Percentiles rank a stretch among this genome's conserved stretches.
phyloP scores from a whole-genome alignment of 2,888 invertebrate genomes.

The Eurois occulta region DNA sequence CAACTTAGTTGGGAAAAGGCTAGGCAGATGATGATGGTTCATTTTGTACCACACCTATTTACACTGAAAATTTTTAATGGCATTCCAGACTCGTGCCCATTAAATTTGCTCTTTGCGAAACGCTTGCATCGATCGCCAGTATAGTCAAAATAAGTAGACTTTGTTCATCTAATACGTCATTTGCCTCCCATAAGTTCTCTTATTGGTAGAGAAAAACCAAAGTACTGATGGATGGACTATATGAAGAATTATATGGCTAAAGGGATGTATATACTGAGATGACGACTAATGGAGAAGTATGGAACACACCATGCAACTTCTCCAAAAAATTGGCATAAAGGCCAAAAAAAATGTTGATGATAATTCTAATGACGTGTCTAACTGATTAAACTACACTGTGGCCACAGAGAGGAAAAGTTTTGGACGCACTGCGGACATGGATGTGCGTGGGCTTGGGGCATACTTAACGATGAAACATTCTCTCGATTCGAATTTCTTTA shows the following conservation, averaged over 20 bases:
- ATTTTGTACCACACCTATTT: constrained; percentile 13
- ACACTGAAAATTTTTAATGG: not conserved
- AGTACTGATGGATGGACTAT: not conserved
- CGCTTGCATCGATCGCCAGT: not conserved
- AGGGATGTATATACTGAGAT: not conserved
- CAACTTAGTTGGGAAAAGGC: too few species aligned
- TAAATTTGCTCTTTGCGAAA: not conserved
- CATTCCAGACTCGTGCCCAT: not conserved
- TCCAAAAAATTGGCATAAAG: not conserved
- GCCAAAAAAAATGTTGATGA: not conserved
- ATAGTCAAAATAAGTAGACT: not conserved
- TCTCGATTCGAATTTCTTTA: not conserved
- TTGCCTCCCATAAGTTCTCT: not conserved
- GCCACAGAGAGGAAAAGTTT: not conserved
- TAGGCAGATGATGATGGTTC: too few species aligned
- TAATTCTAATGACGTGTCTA: not conserved
- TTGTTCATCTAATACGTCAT: not conserved
- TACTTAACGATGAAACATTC: constrained; percentile 2
- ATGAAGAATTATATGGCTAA: not conserved
- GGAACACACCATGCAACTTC: not conserved
- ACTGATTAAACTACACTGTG: not conserved
- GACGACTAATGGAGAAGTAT: not conserved
- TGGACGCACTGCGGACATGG: constrained; percentile 31
- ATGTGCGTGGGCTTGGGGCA: constrained; percentile 3
- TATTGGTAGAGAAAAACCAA: not conserved